Evolutionary conservation across 2,888 invertebrate genomes (phyloP).

Genomic region (Hecatera dysodea): DNA sequence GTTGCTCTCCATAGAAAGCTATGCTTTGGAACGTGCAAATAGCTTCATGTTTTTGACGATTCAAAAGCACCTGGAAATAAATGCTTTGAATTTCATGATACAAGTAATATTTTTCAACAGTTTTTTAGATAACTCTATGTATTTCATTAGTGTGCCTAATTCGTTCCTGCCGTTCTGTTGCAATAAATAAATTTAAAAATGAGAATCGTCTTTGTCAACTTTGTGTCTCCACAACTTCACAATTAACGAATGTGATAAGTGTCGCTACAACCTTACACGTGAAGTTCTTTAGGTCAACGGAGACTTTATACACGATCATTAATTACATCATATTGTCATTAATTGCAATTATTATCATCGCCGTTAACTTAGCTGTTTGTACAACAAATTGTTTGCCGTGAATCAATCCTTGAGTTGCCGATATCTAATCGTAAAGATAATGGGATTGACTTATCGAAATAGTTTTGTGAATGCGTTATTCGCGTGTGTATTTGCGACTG

Average conservation of each 20-base stretch:
- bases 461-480: constrained; percentile 80
- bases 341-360: constrained; percentile 59
- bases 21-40: no score
- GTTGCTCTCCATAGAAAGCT: no score
- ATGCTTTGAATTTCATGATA: no score
- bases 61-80: no score
- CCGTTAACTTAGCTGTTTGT: constrained; percentile 36
- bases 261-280: constrained; percentile 12
- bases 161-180: no score
- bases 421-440: constrained; percentile 89
- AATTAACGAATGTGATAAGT: constrained; percentile 12
- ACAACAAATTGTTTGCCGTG: constrained; percentile 60
- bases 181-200: no score
- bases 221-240: neutral
- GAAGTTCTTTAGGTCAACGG: constrained; percentile 51
- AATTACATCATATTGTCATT: constrained; percentile 57
- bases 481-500: constrained; percentile 68
- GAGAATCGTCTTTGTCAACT: neutral
- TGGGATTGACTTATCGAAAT: constrained; percentile 81
- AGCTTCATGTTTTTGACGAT: no score
- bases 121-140: no score
- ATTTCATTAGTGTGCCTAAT: no score
- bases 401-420: constrained; percentile 83
- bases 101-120: no score
- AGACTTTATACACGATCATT: constrained; percentile 33